phyloP scores from a whole-genome alignment of 2,113 vertebrate species.

The Trematocara unimaculatum region DNA sequence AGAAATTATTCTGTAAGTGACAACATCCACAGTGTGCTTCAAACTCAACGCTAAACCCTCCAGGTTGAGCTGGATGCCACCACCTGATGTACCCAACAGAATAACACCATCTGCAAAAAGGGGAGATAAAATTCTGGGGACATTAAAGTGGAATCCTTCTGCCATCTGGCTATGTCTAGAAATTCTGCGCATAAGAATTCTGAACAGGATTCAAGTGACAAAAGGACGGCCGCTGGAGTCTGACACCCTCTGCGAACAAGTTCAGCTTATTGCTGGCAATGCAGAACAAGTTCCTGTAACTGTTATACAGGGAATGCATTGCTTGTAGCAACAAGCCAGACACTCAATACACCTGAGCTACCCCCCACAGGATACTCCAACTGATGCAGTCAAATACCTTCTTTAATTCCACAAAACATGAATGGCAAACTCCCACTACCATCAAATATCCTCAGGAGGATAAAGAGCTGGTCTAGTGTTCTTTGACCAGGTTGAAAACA shows the following conservation, averaged over 20 bases:
- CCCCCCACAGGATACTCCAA: not conserved
- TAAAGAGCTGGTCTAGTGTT: not conserved
- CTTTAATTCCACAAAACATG: not conserved
- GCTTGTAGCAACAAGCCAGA: not conserved
- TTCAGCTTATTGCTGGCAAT: not conserved
- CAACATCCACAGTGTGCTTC: not conserved
- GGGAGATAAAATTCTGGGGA: not conserved
- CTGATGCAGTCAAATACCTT: not conserved
- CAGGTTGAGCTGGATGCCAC: not conserved
- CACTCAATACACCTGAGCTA: not conserved
- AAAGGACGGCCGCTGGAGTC: not conserved
- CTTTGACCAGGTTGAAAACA: not conserved
- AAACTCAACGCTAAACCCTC: not conserved
- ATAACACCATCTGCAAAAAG: not conserved
- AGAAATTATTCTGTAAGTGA: not conserved
- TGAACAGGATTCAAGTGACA: not conserved
- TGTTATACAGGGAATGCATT: not conserved
- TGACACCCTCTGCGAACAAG: not conserved
- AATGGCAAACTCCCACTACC: not conserved
- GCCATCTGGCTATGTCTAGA: not conserved
- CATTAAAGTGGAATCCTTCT: not conserved
- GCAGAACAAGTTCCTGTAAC: not conserved
- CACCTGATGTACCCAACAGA: not conserved
- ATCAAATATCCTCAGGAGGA: not conserved
- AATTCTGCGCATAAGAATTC: not conserved